Percentiles rank a stretch among this genome's conserved stretches.
Evolutionary conservation across 2,888 invertebrate genomes (phyloP).

Genomic region (Helicoverpa assulta): DNA sequence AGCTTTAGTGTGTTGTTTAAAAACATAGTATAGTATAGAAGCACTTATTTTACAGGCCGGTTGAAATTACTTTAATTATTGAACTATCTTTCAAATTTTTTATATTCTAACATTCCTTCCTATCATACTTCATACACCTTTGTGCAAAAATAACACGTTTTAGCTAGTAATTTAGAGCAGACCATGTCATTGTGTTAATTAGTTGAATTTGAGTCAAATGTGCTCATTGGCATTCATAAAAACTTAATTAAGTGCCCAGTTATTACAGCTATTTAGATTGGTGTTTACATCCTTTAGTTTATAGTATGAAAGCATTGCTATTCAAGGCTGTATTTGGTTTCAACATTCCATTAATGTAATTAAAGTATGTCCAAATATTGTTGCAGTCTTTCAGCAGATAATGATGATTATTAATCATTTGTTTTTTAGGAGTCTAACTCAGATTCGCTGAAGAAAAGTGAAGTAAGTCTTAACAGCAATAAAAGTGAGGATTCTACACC

Average conservation of each 20-base stretch:
- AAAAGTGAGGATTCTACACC: constrained; percentile 79
- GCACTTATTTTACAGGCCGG: no score
- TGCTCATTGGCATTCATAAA: constrained; percentile 65
- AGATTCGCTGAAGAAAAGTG: constrained; percentile 83
- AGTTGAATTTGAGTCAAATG: constrained; percentile 62
- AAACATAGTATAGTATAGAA: no score
- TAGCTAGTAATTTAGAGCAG: constrained; percentile 24
- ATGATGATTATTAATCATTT: constrained; percentile 7
- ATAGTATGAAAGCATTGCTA: constrained; percentile 61
- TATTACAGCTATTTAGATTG: constrained; percentile 62
- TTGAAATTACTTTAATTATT: no score
- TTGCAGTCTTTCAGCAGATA: neutral
- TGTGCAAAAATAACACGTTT: constrained; percentile 4
- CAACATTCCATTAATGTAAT: constrained; percentile 23
- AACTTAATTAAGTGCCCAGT: constrained; percentile 56
- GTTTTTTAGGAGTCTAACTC: constrained; percentile 78
- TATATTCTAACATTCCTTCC: neutral
- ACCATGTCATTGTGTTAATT: constrained; percentile 57
- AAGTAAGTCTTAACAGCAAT: constrained; percentile 77
- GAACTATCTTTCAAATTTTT: no score
- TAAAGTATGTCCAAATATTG: neutral
- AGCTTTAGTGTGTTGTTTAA: no score
- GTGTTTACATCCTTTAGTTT: constrained; percentile 61
- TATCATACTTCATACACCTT: constrained; percentile 10
- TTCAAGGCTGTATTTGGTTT: constrained; percentile 60